Conservation (phyloP, 2,888 invertebrate genomes). For the Nomada ferruginata region DNA sequence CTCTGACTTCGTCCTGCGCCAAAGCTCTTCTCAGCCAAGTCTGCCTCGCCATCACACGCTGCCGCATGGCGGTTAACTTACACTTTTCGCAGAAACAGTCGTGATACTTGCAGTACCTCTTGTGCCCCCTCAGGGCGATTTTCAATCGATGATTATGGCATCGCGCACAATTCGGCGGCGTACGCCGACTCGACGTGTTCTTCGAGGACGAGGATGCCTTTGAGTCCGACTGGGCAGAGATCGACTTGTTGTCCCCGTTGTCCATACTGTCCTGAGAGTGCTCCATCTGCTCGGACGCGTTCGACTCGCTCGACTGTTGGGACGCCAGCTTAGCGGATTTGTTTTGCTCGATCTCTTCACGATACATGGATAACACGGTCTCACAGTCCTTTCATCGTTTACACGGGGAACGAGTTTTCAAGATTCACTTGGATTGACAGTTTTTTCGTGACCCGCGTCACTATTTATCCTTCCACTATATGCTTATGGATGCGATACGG, state of each 20-base stretch:
- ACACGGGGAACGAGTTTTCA: too few relatives aligned
- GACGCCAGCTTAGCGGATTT: conserved; percentile 7
- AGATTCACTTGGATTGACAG: too few relatives aligned
- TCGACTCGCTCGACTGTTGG: neutral
- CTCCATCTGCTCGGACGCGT: conserved; percentile 12
- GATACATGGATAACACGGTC: neutral
- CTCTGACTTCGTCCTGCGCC: conserved; percentile 90
- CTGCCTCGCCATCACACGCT: conserved; percentile 95
- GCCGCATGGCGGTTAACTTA: conserved; percentile 93
- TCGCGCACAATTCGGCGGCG: conserved; percentile 82
- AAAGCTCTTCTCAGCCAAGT: conserved; percentile 93
- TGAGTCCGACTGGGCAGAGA: conserved; percentile 8
- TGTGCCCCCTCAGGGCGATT: conserved; percentile 95
- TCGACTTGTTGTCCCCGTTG: conserved; percentile 22
- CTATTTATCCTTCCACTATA: conserved; percentile 1
- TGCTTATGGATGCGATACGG: neutral
- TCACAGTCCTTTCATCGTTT: neutral
- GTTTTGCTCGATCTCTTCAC: neutral
- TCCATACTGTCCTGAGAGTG: conserved; percentile 37
- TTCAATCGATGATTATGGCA: conserved; percentile 96
- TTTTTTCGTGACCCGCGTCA: neutral
- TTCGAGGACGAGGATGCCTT: conserved; percentile 37
- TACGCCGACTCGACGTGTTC: neutral
- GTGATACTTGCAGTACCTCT: conserved; percentile 94
- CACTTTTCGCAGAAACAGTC: conserved; percentile 95